A percentile compares a stretch with the other conserved stretches of the same genome.
Conservation (phyloP, 2,797 vertebrate genomes). For the Ibycter americanus region DNA sequence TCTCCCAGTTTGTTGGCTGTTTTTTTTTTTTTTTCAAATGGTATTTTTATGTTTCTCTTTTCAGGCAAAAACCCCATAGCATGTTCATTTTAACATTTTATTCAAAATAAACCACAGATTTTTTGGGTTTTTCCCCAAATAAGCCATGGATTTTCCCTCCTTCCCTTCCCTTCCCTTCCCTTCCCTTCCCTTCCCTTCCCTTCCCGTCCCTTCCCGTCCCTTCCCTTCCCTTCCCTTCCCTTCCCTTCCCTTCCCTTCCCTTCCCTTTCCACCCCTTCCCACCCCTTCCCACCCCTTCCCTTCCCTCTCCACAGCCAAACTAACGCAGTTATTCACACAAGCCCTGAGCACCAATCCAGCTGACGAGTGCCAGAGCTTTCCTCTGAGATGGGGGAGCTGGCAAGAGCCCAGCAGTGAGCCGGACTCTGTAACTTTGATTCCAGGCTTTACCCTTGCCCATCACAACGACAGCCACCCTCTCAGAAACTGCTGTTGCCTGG, state of each 20-base stretch:
- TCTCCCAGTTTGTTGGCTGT: too few relatives aligned
- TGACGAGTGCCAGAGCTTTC: background rate
- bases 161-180: too few relatives aligned
- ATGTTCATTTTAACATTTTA: background rate
- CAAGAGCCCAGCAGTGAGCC: background rate
- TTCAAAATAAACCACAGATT: background rate
- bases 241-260: background rate
- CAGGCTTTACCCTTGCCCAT: background rate
- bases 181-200: background rate
- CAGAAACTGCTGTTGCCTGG: background rate
- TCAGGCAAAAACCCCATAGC: background rate
- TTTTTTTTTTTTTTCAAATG: background rate
- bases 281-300: background rate
- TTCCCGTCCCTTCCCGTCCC: too few relatives aligned
- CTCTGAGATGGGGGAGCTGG: background rate
- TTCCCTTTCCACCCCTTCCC: background rate
- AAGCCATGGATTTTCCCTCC: background rate
- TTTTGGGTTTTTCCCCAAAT: background rate
- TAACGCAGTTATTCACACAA: too few relatives aligned
- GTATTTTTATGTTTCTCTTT: background rate
- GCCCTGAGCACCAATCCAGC: too few relatives aligned
- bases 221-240: background rate
- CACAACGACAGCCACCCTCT: background rate
- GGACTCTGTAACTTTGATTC: background rate
- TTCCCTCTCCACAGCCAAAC: background rate